phyloP scores from a whole-genome alignment of 2,797 vertebrate species.

The Chaetophractus vellerosus region DNA sequence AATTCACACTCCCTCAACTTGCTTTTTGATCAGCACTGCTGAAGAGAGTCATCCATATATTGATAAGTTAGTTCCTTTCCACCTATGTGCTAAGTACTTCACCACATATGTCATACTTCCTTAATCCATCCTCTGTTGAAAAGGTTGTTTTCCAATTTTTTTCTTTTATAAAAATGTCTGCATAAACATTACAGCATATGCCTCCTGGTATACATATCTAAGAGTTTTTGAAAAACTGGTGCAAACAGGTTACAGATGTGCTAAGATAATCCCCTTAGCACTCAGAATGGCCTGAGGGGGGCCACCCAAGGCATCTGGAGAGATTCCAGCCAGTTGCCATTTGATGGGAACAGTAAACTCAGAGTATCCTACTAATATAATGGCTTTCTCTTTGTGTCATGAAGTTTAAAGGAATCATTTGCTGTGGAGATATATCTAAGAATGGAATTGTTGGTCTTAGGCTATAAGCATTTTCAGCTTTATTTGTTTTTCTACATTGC shows the following conservation, averaged over 20 bases:
- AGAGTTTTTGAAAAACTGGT: neutral
- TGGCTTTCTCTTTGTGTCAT: neutral
- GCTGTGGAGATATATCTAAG: neutral
- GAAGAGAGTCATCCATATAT: neutral
- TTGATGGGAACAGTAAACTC: neutral
- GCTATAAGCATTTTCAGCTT: neutral
- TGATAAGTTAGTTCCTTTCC: neutral
- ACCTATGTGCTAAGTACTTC: neutral
- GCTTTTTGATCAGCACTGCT: neutral
- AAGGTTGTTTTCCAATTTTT: neutral
- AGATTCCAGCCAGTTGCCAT: neutral
- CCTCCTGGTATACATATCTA: neutral
- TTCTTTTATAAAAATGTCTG: neutral
- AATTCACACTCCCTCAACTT: neutral
- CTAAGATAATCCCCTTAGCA: neutral
- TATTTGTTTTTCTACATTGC: slow-evolving; percentile 15
- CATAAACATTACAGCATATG: neutral
- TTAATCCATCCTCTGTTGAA: neutral
- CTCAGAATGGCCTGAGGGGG: neutral
- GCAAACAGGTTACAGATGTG: neutral
- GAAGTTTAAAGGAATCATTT: neutral
- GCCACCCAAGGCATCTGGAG: neutral
- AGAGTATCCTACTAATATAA: neutral
- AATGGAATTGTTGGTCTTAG: neutral
- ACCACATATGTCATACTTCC: neutral